phyloP scores from a whole-genome alignment of 2,888 invertebrate species.

The Biston stratarius region DNA sequence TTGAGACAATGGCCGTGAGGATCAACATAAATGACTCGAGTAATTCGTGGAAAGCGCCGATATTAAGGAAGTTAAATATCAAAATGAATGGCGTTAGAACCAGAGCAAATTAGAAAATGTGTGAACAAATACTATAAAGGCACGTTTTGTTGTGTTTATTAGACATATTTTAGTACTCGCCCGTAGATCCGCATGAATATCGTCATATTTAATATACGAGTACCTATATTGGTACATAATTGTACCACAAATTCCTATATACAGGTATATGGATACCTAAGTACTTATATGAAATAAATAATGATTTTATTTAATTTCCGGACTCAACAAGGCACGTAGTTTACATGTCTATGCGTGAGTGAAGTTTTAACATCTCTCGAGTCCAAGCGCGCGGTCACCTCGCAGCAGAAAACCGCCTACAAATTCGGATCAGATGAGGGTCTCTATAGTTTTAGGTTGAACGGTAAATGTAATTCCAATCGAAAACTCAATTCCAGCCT shows the following conservation, averaged over 20 bases:
- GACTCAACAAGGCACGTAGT: constrained; percentile 27
- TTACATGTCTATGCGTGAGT: constrained; percentile 46
- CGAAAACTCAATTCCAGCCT: constrained; percentile 63
- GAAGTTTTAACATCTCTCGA: constrained; percentile 52
- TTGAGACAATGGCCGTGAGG: constrained; percentile 49
- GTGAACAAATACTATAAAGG: constrained; percentile 20
- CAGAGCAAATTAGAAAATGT: constrained; percentile 32
- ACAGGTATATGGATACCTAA: no score
- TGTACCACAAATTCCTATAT: no score
- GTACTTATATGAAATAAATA: neutral
- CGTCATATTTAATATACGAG: no score
- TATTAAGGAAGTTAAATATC: constrained; percentile 40
- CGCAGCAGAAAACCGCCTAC: constrained; percentile 69
- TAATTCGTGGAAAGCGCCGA: constrained; percentile 37
- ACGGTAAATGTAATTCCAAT: constrained; percentile 68
- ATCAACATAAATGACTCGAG: constrained; percentile 40
- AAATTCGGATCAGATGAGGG: constrained; percentile 78
- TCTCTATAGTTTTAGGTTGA: constrained; percentile 69
- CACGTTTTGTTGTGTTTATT: constrained; percentile 1
- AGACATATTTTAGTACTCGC: neutral
- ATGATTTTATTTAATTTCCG: neutral
- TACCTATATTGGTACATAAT: no score
- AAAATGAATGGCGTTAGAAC: constrained; percentile 36
- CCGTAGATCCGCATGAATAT: no score
- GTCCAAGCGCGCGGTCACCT: constrained; percentile 61